Evolutionary conservation across 2,797 vertebrate genomes (phyloP).

Genomic region (Eulemur albifrons): DNA sequence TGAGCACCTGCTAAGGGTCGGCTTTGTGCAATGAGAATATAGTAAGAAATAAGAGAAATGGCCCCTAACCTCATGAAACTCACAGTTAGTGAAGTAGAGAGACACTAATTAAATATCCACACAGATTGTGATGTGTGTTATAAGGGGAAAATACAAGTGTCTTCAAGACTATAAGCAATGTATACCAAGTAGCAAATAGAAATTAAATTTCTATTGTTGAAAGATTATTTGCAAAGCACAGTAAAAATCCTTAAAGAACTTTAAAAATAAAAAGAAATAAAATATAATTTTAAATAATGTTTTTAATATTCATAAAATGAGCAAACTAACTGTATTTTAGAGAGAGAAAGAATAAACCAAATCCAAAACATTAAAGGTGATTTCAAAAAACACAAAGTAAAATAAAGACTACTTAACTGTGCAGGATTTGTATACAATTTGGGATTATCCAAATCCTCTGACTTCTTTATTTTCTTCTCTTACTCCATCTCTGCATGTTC

Average conservation of each 20-base stretch:
- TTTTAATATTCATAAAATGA: neutral
- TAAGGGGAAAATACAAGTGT: neutral
- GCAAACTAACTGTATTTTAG: neutral
- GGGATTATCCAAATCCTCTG: slow-evolving; percentile 1
- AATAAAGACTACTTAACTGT: neutral
- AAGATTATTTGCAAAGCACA: neutral
- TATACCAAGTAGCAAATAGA: neutral
- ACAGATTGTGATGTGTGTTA: neutral
- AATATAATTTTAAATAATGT: neutral
- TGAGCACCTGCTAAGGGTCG: neutral
- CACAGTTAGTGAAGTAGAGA: neutral
- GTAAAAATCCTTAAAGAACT: neutral
- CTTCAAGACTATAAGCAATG: neutral
- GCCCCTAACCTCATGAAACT: neutral
- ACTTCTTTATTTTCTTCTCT: neutral
- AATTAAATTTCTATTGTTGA: neutral
- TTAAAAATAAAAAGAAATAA: neutral
- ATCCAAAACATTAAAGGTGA: neutral
- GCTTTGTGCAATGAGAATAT: neutral
- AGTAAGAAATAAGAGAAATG: neutral
- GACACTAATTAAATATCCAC: neutral
- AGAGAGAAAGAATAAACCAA: neutral
- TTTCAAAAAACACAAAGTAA: neutral
- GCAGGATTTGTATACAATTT: neutral
- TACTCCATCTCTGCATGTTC: neutral